Conservation (phyloP, 2,113 vertebrate species). For the Mus pahari region DNA sequence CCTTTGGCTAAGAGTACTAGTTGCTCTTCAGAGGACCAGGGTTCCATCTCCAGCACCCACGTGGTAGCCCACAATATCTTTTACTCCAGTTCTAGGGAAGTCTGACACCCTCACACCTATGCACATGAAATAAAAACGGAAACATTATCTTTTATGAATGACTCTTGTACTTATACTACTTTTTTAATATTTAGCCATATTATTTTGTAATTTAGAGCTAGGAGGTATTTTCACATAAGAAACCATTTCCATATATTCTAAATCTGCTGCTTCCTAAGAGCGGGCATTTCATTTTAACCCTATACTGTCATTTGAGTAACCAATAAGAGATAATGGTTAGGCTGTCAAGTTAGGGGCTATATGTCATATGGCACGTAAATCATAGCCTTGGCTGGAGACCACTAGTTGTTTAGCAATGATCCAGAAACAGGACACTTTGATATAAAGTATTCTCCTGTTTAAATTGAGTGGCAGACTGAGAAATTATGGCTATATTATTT, state of each 20-base stretch:
- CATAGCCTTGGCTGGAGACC: neutral
- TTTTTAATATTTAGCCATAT: constrained; percentile 24
- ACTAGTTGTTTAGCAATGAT: neutral
- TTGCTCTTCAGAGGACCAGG: too few species aligned
- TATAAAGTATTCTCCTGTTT: constrained; percentile 12
- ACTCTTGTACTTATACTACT: neutral
- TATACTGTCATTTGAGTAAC: neutral
- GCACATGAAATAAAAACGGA: too few species aligned
- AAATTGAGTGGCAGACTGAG: constrained; percentile 1
- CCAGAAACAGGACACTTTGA: constrained; percentile 4
- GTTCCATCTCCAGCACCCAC: too few species aligned
- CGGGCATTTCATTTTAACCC: constrained; percentile 35
- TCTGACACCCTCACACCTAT: too few species aligned
- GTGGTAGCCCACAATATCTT: too few species aligned
- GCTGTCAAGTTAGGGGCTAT: constrained; percentile 7
- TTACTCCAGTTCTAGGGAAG: too few species aligned
- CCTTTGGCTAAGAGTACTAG: too few species aligned
- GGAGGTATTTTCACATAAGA: neutral
- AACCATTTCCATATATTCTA: neutral
- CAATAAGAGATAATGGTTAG: neutral
- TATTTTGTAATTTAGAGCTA: constrained; percentile 17
- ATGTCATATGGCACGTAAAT: constrained; percentile 1
- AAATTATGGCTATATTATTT: constrained; percentile 60
- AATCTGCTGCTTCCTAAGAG: constrained; percentile 30
- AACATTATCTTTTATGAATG: constrained; percentile 9